A percentile compares a stretch with the other conserved stretches of the same genome.
Evolutionary conservation across 2,888 invertebrate species (phyloP).

Genomic region (Drosophila ustulata): DNA sequence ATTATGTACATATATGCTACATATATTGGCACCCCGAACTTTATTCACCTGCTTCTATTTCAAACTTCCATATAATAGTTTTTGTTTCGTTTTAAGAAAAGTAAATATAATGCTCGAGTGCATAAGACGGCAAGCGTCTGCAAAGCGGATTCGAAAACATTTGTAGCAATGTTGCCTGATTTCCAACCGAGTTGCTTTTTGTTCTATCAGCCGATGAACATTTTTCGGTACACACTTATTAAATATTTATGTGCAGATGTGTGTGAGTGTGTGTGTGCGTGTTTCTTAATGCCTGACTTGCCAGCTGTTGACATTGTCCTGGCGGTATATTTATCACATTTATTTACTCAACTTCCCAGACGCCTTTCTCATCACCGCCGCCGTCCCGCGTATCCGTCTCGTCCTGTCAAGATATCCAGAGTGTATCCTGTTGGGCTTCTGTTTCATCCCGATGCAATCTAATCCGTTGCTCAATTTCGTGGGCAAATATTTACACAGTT

Average conservation of each 20-base stretch:
- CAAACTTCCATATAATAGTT: background rate
- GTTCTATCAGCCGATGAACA: slow-evolving; percentile 26
- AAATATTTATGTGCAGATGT: slow-evolving; percentile 21
- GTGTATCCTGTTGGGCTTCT: slow-evolving; percentile 5
- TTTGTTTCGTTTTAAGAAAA: background rate
- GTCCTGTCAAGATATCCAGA: background rate
- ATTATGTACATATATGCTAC: background rate
- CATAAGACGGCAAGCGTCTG: background rate
- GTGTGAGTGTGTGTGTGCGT: slow-evolving; percentile 13
- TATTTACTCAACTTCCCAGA: slow-evolving; percentile 40
- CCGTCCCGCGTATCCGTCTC: background rate
- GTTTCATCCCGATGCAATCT: slow-evolving; percentile 32
- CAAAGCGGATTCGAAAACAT: background rate
- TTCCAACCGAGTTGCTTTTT: slow-evolving; percentile 20
- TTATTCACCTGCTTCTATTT: background rate
- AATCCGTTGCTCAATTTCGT: slow-evolving; percentile 73
- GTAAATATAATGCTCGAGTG: background rate
- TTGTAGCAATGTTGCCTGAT: slow-evolving; percentile 5
- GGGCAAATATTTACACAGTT: slow-evolving; percentile 56
- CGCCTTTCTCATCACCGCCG: slow-evolving; percentile 16
- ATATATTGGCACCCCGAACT: too few species aligned
- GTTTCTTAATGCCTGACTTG: slow-evolving; percentile 26
- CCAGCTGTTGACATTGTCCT: slow-evolving; percentile 50
- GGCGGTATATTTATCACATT: slow-evolving; percentile 56
- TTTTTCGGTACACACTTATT: slow-evolving; percentile 41